Evolutionary conservation across 2,888 invertebrate genomes (phyloP).

Genomic region (Macrosoma leucophasiata): DNA sequence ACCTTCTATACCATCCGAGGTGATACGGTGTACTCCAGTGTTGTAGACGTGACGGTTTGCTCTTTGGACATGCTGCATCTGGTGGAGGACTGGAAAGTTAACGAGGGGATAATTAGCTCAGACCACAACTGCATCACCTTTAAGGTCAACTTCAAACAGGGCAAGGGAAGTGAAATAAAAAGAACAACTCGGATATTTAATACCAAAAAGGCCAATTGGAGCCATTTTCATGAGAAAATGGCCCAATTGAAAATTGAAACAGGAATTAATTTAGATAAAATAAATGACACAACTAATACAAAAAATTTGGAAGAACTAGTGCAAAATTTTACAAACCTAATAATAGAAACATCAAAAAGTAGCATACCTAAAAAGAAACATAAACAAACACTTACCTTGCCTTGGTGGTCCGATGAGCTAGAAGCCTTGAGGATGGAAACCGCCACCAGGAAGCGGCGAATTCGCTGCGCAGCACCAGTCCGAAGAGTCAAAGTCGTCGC

Average conservation of each 20-base stretch:
- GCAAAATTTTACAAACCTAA: not conserved
- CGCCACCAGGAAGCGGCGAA: conserved; percentile 13
- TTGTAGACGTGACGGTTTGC: no score
- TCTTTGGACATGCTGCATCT: not conserved
- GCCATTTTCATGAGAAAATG: not conserved
- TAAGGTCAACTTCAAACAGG: not conserved
- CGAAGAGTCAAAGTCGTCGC: conserved; percentile 15
- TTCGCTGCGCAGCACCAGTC: conserved; percentile 14
- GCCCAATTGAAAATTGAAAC: not conserved
- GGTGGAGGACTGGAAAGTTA: conserved; percentile 10
- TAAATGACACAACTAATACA: not conserved
- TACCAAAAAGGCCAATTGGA: not conserved
- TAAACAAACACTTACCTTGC: not conserved
- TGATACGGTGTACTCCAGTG: no score
- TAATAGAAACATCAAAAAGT: not conserved
- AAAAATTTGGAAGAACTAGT: not conserved
- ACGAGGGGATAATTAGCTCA: not conserved
- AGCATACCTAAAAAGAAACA: not conserved
- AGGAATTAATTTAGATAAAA: not conserved
- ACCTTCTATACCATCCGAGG: no score
- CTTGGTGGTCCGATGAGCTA: not conserved
- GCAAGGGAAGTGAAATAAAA: no score
- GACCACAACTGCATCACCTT: not conserved
- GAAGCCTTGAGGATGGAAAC: conserved; percentile 12
- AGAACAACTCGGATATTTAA: not conserved